Base-by-base conservation (phyloP, 2,797 vertebrate genomes). In the Falco berigora region DNA sequence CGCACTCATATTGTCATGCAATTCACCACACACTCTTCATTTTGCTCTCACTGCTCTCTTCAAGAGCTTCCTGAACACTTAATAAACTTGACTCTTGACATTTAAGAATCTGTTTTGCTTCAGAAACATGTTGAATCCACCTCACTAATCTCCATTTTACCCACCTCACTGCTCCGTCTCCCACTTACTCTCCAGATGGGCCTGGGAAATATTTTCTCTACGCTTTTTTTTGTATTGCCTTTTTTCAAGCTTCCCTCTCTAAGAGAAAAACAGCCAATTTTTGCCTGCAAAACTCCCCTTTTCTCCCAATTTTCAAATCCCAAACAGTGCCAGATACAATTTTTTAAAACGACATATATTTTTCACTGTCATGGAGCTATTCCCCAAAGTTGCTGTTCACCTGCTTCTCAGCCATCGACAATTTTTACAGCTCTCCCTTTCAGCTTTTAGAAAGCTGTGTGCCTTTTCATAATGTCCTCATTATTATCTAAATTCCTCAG, bases 71-170 rank as follows among this genome's bases (percentile, higher is more conserved):
- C 92, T 85, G 77, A 95, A 87, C 84, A 80, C 86, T 95, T 95
- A 87, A 93, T 96, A 93, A 94, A 84, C 55, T 44, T 86, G 66
- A 62, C 88, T 88, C 90, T 94, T 95, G 95, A 94, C 90, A 95
- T 96, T 97, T 95, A 84, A 84, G 74, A 90, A 96, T 61, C 71
- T 91, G 85, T 47, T 92, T 94, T 94, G 38, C 85, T 90, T 95
- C 71, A 96, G 66, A 90, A 92, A 86, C 85, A 56, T 59, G 47
- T 58, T 78, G 75, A 92, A 88, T 63, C 46, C 21, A 56, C 79
- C 62, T 56, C 32, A 9, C 47, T 84, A 72, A 74, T 86, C 81
- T 91, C 87, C 53, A 52, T 72, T 2, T 90, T 56, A 55, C 46
- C 56, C 73, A 78, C 7, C 66, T 91, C 59, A 18, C 24, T 47